Conservation (phyloP, 2,113 vertebrate genomes). For the Vombatus ursinus region DNA sequence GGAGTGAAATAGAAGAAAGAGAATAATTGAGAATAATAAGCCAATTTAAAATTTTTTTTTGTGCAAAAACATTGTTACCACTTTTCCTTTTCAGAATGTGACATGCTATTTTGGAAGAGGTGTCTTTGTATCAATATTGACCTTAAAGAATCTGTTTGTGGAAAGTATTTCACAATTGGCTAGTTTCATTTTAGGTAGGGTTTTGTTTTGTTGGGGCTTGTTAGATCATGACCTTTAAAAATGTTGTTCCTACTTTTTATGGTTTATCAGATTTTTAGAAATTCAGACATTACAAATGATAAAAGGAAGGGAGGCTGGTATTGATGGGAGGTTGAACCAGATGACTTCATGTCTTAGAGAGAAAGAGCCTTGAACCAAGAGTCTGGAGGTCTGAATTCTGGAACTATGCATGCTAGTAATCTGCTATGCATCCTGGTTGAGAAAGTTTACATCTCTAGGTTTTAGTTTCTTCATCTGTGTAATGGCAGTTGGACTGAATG, state of each 20-base stretch:
- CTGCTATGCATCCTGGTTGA: not conserved
- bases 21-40: too few relatives aligned
- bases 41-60: not conserved
- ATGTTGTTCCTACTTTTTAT: not conserved
- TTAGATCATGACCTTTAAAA: not conserved
- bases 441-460: not conserved
- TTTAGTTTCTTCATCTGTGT: not conserved
- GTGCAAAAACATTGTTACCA: not conserved
- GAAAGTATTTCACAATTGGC: not conserved
- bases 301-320: not conserved
- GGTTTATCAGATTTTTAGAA: not conserved
- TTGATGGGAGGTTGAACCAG: not conserved
- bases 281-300: not conserved
- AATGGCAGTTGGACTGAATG: not conserved
- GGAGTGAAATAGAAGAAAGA: too few relatives aligned
- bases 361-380: not conserved
- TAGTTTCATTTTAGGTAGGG: not conserved
- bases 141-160: not conserved
- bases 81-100: not conserved
- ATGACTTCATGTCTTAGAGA: not conserved
- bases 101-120: not conserved
- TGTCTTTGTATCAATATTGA: too few relatives aligned
- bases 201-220: slow-evolving; percentile 17
- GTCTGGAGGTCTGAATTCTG: not conserved
- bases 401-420: not conserved